Evolutionary conservation across 2,888 invertebrate genomes (phyloP).

Genomic region (Trisateles emortualis): DNA sequence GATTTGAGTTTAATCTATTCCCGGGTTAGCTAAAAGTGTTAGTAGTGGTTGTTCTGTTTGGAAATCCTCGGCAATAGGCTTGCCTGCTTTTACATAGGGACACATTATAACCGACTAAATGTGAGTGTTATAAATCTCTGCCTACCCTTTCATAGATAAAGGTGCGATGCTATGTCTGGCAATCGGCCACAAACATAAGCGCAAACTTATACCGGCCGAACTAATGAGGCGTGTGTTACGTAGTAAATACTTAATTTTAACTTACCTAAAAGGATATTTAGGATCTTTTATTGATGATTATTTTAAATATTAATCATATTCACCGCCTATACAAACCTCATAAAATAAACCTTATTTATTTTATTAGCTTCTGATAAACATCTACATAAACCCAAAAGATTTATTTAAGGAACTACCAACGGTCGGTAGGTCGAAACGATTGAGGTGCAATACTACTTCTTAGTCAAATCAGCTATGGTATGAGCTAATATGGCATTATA

Average conservation of each 20-base stretch:
- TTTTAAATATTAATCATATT: neutral
- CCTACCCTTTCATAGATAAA: too few relatives aligned
- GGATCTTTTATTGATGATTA: neutral
- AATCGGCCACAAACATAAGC: too few relatives aligned
- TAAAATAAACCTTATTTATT: neutral
- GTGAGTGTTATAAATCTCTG: too few relatives aligned
- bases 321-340: neutral
- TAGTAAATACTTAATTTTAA: neutral
- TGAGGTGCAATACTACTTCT: conserved; percentile 30
- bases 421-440: conserved; percentile 7
- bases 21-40: too few relatives aligned
- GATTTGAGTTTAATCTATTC: too few relatives aligned
- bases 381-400: conserved; percentile 4
- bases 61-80: too few relatives aligned
- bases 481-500: conserved; percentile 75
- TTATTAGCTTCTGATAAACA: conserved; percentile 1
- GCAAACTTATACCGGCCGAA: too few relatives aligned
- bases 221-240: too few relatives aligned
- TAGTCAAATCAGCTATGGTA: conserved; percentile 54
- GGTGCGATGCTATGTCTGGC: too few relatives aligned
- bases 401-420: conserved; percentile 1
- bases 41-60: too few relatives aligned
- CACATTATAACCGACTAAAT: too few relatives aligned
- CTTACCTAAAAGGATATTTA: neutral
- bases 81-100: too few relatives aligned